Evolutionary conservation across 2,888 invertebrate genomes (phyloP).

Genomic region (Erebia ligea): DNA sequence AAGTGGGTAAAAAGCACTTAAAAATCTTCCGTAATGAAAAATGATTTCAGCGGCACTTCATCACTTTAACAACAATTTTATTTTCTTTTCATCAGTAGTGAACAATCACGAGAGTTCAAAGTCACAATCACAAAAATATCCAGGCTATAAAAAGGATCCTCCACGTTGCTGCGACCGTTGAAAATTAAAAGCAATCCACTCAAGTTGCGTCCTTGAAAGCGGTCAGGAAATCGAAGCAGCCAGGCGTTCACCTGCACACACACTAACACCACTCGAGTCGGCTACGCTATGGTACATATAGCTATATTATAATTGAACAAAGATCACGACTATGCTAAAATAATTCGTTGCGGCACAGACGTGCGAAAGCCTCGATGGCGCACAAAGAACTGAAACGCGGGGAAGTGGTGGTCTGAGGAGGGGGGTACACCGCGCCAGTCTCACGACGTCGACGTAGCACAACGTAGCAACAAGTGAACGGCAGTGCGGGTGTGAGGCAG

Average conservation of each 20-base stretch:
- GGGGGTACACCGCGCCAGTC: constrained; percentile 66
- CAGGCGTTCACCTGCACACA: constrained; percentile 65
- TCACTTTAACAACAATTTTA: constrained; percentile 38
- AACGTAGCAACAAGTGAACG: constrained; percentile 82
- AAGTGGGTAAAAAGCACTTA: constrained; percentile 29
- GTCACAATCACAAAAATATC: constrained; percentile 45
- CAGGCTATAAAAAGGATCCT: constrained; percentile 45
- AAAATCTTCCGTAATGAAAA: constrained; percentile 27
- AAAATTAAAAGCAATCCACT: constrained; percentile 50
- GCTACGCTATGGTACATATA: constrained; percentile 51
- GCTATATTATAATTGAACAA: constrained; percentile 48
- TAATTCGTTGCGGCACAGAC: constrained; percentile 62
- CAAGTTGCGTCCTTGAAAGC: constrained; percentile 59
- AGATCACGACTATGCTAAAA: constrained; percentile 63
- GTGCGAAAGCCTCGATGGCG: constrained; percentile 70
- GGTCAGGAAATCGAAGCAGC: constrained; percentile 59
- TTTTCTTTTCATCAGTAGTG: constrained; percentile 5
- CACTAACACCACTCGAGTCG: constrained; percentile 57
- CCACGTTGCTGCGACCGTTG: constrained; percentile 40
- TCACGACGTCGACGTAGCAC: constrained; percentile 59
- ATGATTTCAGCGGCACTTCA: constrained; percentile 32
- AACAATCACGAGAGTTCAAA: constrained; percentile 48
- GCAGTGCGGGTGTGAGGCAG: constrained; percentile 61
- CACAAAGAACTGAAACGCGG: constrained; percentile 82
- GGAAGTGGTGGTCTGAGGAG: constrained; percentile 64